phyloP scores from a whole-genome alignment of 23 tunicate genomes.

The Trididemnum clinides region DNA sequence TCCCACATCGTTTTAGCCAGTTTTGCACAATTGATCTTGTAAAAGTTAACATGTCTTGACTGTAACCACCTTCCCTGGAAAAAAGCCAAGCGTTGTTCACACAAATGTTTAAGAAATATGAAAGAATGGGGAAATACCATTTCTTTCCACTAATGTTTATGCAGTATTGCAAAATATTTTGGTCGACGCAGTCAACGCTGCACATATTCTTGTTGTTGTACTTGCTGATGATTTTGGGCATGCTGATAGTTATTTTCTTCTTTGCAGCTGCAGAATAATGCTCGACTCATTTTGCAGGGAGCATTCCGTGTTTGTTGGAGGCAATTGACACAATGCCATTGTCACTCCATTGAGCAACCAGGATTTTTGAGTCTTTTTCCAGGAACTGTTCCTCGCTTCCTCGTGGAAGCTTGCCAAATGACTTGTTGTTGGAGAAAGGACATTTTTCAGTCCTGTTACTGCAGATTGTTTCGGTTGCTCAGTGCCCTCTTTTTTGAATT shows the following conservation, averaged over 20 bases:
- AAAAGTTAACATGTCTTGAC: conserved; percentile 5
- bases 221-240: conserved; percentile 1
- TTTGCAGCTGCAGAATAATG: not conserved
- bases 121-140: not conserved
- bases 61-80: conserved; percentile 16
- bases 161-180: not conserved
- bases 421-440: not conserved
- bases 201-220: not conserved
- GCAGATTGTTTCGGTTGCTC: conserved; percentile 8
- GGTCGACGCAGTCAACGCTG: not conserved
- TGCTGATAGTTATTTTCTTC: conserved; percentile 2
- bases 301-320: not conserved
- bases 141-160: conserved; percentile 1
- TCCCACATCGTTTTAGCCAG: too few relatives aligned
- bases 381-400: not conserved
- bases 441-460: conserved; percentile 12
- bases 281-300: not conserved
- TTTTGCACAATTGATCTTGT: not conserved
- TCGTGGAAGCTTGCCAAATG: not conserved
- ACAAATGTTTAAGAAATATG: not conserved
- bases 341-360: not conserved
- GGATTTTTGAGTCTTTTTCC: conserved; percentile 15
- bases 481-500: not conserved
- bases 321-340: conserved; percentile 1
- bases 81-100: conserved; percentile 10